Percentiles rank a stretch among this genome's conserved stretches.
These are phyloP conservation scores for Trematomus bernacchii DNA, from an alignment of 2,797 vertebrate species.

Conservation along the genomic window DNA sequence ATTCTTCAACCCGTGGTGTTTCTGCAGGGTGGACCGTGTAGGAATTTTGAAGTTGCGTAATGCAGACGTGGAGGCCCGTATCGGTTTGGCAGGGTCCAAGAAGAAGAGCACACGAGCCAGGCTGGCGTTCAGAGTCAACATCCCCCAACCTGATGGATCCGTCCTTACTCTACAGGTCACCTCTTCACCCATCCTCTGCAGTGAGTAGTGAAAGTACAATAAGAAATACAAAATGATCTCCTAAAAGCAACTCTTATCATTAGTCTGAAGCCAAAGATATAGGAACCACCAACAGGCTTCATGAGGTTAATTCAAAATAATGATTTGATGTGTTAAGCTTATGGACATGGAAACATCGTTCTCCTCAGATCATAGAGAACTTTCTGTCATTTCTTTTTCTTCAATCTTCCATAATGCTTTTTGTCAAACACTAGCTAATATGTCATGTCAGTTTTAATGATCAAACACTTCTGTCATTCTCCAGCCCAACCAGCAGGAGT, in stretches of 20 bases:
- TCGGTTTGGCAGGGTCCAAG: constrained; percentile 97
- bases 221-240: neutral
- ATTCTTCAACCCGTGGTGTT: constrained; percentile 11
- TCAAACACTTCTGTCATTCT: constrained; percentile 33
- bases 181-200: constrained; percentile 97
- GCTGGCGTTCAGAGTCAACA: constrained; percentile 94
- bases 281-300: neutral
- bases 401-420: neutral
- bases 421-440: constrained; percentile 6
- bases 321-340: constrained; percentile 9
- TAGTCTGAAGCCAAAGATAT: neutral
- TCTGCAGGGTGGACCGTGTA: constrained; percentile 95
- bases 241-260: neutral
- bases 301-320: neutral
- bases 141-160: constrained; percentile 93
- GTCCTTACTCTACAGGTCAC: constrained; percentile 92
- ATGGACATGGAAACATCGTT: neutral
- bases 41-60: constrained; percentile 98
- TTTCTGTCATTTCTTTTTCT: neutral
- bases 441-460: constrained; percentile 25
- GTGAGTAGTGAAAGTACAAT: constrained; percentile 85
- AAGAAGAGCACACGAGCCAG: constrained; percentile 99
- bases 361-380: neutral
- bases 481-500: constrained; percentile 97
- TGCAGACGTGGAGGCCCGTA: constrained; percentile 98